Percentiles rank a stretch among this genome's conserved stretches.
These are phyloP conservation scores for Erinaceus europaeus DNA, from an alignment of 2,113 vertebrate genomes.

Conservation along the genomic window DNA sequence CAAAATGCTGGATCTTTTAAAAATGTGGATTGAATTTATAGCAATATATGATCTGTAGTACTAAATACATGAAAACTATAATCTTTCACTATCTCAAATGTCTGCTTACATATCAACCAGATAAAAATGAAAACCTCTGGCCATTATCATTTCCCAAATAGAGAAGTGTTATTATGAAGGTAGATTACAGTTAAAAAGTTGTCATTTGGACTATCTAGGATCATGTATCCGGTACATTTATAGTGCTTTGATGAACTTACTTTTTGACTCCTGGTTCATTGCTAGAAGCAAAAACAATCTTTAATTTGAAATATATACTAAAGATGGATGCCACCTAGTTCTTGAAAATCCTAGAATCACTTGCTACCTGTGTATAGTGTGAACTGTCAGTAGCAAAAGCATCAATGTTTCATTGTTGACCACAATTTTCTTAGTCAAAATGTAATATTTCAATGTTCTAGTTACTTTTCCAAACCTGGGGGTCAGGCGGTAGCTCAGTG, in stretches of 20 bases:
- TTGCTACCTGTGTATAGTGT: too few species aligned
- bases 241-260: background rate
- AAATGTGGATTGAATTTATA: too few species aligned
- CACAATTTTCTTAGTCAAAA: too few species aligned
- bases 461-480: too few species aligned
- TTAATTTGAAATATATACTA: background rate
- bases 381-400: too few species aligned
- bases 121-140: conserved; percentile 17
- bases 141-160: background rate
- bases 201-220: background rate
- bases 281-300: background rate
- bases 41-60: too few species aligned
- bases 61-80: background rate
- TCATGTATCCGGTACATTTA: background rate
- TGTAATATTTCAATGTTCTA: too few species aligned
- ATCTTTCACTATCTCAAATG: background rate
- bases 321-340: too few species aligned
- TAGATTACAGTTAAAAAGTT: conserved; percentile 4
- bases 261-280: background rate
- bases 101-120: background rate
- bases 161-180: background rate
- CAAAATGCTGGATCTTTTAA: too few species aligned
- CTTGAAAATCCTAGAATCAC: too few species aligned
- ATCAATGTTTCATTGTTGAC: too few species aligned
- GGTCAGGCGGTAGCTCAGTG: too few species aligned